Conservation (phyloP, 2,888 invertebrate genomes). For the Amblyjoppa proteus region DNA sequence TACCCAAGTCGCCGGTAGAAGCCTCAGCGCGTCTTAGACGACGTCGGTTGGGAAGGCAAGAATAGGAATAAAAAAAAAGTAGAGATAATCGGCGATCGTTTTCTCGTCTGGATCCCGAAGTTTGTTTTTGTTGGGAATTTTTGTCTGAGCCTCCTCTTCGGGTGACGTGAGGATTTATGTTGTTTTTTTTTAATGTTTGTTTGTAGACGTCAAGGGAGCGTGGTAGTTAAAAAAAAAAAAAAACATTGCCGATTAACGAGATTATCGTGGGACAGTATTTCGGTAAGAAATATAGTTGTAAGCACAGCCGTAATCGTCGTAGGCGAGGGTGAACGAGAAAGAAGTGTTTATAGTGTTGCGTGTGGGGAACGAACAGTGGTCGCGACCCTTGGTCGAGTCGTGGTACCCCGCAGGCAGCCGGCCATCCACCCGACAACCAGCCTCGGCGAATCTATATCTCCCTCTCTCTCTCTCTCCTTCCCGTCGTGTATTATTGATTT, state of each 20-base stretch:
- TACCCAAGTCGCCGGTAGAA: not conserved
- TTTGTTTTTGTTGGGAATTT: not conserved
- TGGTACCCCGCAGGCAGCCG: constrained; percentile 56
- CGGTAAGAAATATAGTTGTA: not conserved
- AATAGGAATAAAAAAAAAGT: constrained; percentile 4
- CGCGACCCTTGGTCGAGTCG: constrained; percentile 45
- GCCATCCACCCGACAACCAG: constrained; percentile 46
- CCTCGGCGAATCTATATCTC: constrained; percentile 11
- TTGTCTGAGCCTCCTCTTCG: not conserved
- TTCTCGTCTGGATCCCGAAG: constrained; percentile 7
- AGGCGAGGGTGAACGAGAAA: constrained; percentile 10
- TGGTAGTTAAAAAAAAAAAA: not conserved
- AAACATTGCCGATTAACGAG: not conserved
- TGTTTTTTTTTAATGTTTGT: not conserved
- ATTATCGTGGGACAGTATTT: constrained; percentile 16
- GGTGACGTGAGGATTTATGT: not conserved
- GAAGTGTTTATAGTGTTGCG: constrained; percentile 23
- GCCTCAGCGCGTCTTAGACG: constrained; percentile 17
- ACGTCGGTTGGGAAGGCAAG: constrained; percentile 3
- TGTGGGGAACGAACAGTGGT: constrained; percentile 40
- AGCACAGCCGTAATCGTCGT: not conserved
- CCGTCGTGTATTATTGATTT: constrained; percentile 64
- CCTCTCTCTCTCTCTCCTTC: constrained; percentile 3
- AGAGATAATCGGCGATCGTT: constrained; percentile 28
- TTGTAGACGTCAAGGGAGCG: not conserved